phyloP scores from a whole-genome alignment of 2,113 vertebrate genomes.

The Mus spicilegus region DNA sequence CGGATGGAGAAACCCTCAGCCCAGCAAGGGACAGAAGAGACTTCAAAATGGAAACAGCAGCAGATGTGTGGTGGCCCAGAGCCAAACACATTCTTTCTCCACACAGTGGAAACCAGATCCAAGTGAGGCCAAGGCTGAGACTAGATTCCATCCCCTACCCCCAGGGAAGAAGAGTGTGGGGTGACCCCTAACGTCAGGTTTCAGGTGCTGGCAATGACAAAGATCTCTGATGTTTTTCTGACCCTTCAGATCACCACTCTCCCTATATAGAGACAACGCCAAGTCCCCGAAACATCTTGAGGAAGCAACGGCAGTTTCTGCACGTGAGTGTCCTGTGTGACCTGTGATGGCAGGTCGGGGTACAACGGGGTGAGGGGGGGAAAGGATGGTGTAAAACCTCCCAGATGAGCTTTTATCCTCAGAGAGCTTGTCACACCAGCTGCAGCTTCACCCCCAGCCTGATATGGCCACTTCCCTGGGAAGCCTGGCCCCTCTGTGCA shows the following conservation, averaged over 20 bases:
- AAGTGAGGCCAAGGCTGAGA: not conserved
- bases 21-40: not conserved
- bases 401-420: not conserved
- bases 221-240: fast-evolving
- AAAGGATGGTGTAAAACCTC: not conserved
- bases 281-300: fast-evolving
- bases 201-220: not conserved
- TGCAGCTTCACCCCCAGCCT: fast-evolving
- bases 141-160: not conserved
- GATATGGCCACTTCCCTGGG: fast-evolving
- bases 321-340: conserved; percentile 13
- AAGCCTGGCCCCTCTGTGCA: not conserved
- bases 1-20: not conserved
- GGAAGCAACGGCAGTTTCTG: not conserved
- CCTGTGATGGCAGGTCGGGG: not conserved
- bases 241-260: not conserved
- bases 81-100: fast-evolving
- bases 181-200: fast-evolving
- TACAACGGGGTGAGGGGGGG: too few relatives aligned
- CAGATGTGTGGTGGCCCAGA: fast-evolving
- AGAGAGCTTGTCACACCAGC: not conserved
- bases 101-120: fast-evolving
- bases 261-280: fast-evolving
- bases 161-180: fast-evolving
- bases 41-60: fast-evolving